Evolutionary conservation across 2,797 vertebrate species (phyloP).

Genomic region (Darevskia mixta): DNA sequence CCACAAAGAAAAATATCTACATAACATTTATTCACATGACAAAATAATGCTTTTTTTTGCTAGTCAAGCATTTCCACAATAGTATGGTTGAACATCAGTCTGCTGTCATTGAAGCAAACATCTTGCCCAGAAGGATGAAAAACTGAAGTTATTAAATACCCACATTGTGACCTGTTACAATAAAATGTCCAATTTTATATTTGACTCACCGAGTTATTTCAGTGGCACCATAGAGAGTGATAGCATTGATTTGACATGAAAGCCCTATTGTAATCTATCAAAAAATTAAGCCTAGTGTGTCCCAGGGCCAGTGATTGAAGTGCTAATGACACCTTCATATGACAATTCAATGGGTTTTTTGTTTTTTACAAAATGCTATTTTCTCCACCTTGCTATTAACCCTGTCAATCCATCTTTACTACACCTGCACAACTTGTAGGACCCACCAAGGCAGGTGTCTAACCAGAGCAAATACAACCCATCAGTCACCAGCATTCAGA

Average conservation of each 20-base stretch:
- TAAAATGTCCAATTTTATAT: conserved; percentile 42
- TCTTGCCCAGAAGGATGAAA: conserved; percentile 35
- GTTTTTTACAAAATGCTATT: not conserved
- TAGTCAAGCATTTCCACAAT: conserved; percentile 43
- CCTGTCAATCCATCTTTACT: not conserved
- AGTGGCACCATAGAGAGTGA: not conserved
- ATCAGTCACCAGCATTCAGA: not conserved
- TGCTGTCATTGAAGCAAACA: conserved; percentile 54
- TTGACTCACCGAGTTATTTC: conserved; percentile 42
- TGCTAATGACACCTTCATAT: too few relatives aligned
- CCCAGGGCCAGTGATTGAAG: not conserved
- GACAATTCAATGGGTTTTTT: not conserved
- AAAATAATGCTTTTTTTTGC: conserved; percentile 62
- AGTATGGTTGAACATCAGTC: not conserved
- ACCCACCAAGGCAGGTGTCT: not conserved
- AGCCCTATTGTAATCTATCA: too few relatives aligned
- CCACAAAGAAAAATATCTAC: conserved; percentile 40
- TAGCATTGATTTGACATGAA: not conserved
- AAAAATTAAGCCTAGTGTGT: not conserved
- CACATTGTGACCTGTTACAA: conserved; percentile 26
- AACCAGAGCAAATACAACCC: not conserved
- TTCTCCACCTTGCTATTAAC: not conserved
- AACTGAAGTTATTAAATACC: conserved; percentile 62
- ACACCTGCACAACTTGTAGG: not conserved
- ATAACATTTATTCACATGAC: conserved; percentile 66